phyloP scores from a whole-genome alignment of 2,797 vertebrate species.

The Picus viridis region DNA sequence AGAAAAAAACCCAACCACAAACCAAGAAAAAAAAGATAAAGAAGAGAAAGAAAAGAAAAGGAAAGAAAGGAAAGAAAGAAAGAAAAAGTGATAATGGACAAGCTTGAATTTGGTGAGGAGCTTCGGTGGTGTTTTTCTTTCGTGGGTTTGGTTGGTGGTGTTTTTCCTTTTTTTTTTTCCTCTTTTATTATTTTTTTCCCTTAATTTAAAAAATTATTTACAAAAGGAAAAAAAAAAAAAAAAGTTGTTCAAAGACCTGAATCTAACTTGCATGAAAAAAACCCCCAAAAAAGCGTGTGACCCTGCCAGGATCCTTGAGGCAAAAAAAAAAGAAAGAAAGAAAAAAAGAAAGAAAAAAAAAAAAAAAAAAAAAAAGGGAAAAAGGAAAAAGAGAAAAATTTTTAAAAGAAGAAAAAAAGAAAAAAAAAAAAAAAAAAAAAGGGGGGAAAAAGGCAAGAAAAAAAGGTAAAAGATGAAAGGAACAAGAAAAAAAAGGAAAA shows the following conservation, averaged over 20 bases:
- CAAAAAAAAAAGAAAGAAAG: too few species aligned
- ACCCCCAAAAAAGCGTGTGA: constrained; percentile 77
- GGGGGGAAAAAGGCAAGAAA: too few species aligned
- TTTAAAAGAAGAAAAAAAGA: too few species aligned
- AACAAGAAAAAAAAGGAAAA: too few species aligned
- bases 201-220: constrained; percentile 62
- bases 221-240: constrained; percentile 78
- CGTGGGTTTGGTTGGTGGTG: too few species aligned
- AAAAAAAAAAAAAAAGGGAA: too few species aligned
- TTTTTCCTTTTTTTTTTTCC: neutral
- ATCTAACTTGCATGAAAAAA: constrained; percentile 73
- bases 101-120: constrained; percentile 97
- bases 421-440: neutral
- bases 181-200: neutral
- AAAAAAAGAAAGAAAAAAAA: too few species aligned
- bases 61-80: too few species aligned
- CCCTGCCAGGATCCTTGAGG: constrained; percentile 74
- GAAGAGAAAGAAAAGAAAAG: too few species aligned
- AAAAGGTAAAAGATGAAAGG: too few species aligned
- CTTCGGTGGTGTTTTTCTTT: constrained; percentile 59
- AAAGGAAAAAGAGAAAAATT: too few species aligned
- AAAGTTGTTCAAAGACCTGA: constrained; percentile 79
- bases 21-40: too few species aligned
- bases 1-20: constrained; percentile 19
- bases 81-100: constrained; percentile 85